Evolutionary conservation across 2,113 vertebrate genomes (phyloP), one percentile per base, ranked within the genome.

Genomic region (Crotalus tigris): DNA sequence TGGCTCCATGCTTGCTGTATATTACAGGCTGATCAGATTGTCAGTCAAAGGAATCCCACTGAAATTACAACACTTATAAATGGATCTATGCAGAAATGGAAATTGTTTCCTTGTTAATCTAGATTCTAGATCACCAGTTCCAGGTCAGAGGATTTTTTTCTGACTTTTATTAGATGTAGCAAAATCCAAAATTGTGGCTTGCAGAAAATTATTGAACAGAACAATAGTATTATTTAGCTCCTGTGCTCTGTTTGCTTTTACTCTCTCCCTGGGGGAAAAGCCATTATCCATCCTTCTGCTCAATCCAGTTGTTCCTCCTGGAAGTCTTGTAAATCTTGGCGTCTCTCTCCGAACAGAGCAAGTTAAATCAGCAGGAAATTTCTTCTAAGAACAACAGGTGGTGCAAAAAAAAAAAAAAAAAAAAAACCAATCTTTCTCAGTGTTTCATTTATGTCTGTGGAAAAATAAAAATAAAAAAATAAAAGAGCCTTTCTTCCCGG

Each of bases 251-350:
- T 96, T 96, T 55, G 89, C 94, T 97, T 97, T 97, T 93, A 97
- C 64, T 94, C 92, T 97, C 96, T 97, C 97, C 93, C 94, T 93
- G 88, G 97, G 96, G 87, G 94, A 96, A 97, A 95, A 96, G 94
- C 91, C 93, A 95, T 97, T 97, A 96, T 94, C 94, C 95, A 94
- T 96, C 96, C 93, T 96, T 95, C 95, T 96, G 94, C 95, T 96
- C 97, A 98, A 96, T 96, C 95, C 93, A 95, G 95, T 96, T 95
- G 94, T 92, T 96, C 91, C 94, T 96, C 93, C 94, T 46, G 5
- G 96, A n/a, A 96, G 94, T 94, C 94, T 95, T 95, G 95, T 96
- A 97, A 97, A 97, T 97, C 96, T 97, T 96, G 95, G 97, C 95
- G 92, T 97, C 81, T 61, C 93, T 91, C 85, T 93, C 15, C 26